Evolutionary conservation across 2,797 vertebrate species (phyloP).

Genomic region (Enteromius viviparus): DNA sequence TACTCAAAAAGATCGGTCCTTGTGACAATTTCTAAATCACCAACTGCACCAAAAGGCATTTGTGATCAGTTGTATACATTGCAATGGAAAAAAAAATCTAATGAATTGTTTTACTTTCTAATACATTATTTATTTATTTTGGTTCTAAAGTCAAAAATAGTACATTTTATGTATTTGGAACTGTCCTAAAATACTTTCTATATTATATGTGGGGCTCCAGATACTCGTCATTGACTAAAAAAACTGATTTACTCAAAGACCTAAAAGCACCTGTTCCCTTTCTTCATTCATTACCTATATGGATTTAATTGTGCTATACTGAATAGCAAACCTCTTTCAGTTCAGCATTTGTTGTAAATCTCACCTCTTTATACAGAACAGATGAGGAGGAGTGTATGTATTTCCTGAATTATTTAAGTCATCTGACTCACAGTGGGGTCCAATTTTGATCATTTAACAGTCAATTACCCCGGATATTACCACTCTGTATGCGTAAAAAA

Average conservation of each 20-base stretch:
- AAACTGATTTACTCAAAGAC: neutral
- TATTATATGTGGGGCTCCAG: neutral
- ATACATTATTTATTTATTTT: neutral
- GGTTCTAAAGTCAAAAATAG: neutral
- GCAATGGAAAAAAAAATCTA: neutral
- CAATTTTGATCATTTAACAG: constrained; percentile 37
- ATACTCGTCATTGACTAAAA: neutral
- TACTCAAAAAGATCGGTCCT: neutral
- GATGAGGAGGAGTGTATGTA: neutral
- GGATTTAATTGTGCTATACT: neutral
- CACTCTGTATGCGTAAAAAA: constrained; percentile 23
- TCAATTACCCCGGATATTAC: constrained; percentile 39
- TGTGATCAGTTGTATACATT: neutral
- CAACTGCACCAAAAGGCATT: neutral
- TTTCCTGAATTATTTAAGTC: constrained; percentile 40
- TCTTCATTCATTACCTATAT: neutral
- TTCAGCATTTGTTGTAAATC: constrained; percentile 2
- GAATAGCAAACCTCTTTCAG: constrained; percentile 10
- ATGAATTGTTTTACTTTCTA: neutral
- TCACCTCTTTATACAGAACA: neutral
- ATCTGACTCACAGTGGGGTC: constrained; percentile 24
- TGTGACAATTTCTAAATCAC: too few species aligned
- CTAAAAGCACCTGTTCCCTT: constrained; percentile 7
- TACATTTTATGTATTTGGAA: neutral
- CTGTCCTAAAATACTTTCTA: neutral